These are phyloP conservation scores for Semaprochilodus insignis DNA, from an alignment of 2,797 vertebrate species.

Conservation along the genomic window DNA sequence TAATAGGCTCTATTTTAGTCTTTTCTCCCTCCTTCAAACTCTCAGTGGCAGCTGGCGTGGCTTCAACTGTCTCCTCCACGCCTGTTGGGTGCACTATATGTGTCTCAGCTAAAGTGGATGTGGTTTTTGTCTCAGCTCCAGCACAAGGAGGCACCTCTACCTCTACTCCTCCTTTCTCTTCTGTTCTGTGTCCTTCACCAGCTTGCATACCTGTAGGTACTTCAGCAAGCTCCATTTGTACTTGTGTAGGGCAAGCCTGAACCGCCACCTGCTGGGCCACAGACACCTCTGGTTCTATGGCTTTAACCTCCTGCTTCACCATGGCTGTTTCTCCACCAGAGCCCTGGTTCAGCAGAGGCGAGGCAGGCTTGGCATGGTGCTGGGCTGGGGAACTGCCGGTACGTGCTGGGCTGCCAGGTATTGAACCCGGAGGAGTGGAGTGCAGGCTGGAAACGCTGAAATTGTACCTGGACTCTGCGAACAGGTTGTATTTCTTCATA, in stretches of 20 bases:
- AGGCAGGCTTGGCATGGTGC: constrained; percentile 4
- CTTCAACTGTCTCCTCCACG: not conserved
- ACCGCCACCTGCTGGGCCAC: not conserved
- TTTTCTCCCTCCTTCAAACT: not conserved
- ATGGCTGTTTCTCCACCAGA: not conserved
- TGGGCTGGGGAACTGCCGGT: not conserved
- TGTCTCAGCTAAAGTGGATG: not conserved
- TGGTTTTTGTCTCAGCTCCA: constrained; percentile 12
- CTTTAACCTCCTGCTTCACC: not conserved
- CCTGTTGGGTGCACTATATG: not conserved
- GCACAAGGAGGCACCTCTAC: not conserved
- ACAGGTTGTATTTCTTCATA: constrained; percentile 89
- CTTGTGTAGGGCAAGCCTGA: not conserved
- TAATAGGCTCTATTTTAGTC: not conserved
- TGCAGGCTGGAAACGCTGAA: constrained; percentile 85
- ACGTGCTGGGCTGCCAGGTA: constrained; percentile 78
- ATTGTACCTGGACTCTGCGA: constrained; percentile 82
- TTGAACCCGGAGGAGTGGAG: constrained; percentile 73
- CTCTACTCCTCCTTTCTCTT: constrained; percentile 3
- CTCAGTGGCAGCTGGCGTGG: not conserved
- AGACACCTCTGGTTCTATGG: not conserved
- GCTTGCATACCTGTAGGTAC: not conserved
- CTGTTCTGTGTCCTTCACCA: not conserved
- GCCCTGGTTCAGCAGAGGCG: constrained; percentile 58
- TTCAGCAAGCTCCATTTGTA: not conserved